Base-by-base conservation (phyloP, 2,888 invertebrate species). In the Netelia inedita region DNA sequence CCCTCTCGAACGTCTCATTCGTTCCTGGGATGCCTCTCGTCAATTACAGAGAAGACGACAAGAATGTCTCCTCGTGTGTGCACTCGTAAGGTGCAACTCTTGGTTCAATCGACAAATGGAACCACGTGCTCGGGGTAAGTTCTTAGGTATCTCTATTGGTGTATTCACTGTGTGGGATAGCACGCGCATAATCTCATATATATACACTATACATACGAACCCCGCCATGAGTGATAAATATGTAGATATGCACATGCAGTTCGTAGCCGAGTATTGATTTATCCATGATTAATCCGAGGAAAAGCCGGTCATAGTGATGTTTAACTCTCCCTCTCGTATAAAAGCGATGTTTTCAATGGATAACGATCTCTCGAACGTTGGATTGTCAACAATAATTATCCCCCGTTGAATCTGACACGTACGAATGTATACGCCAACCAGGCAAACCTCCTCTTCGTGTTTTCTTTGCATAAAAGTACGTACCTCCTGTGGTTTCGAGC, bases 351-450 rank as follows among this genome's bases (percentile, higher is more conserved):
- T 88, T 87, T 86, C 85, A 75, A 79, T 65, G 85, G 88, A 88
- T 88, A 88, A 89, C 83, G 85, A 89, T 88, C 87, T 75, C 65
- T 73, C 83, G 78, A 74, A 59, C 55, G 80, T 74, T 23, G 79
- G 69, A 85, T 88, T 84, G 89, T 89, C 88, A 89, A 90, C 87
- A 87, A 88, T 82, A 89, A 89, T 88, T 89, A 88, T 87, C 88
- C 75, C 69, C 78, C 78, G 82, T 80, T 75, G 86, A 82, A 89
- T 89, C 89, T 91, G 91, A 91, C 89, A 87, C 75, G 72, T 86
- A 89, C 73, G 82, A 87, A 90, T 90, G 83, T 72, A 76, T 76
- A 41, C 21, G 21, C 59, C 65, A 16, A 50, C 14, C 35, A 35
- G 81, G 46, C 19, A 53, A 76, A 50, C n/a, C 10, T 46, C 61